phyloP scores from a whole-genome alignment of 2,888 invertebrate genomes.

The Athalia circularis region DNA sequence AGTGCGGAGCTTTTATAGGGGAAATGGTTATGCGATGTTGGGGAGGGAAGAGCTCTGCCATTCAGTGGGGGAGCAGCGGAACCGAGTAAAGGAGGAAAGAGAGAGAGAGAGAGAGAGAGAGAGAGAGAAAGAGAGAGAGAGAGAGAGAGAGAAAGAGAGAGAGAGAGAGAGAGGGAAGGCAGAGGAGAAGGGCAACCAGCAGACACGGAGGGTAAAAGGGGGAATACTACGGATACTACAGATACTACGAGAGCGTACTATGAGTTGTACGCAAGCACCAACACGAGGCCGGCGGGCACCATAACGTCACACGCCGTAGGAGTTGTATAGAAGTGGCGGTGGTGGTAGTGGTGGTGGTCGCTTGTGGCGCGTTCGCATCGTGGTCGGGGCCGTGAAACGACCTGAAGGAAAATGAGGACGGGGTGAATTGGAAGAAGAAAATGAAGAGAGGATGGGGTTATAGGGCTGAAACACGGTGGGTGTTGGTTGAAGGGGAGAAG shows the following conservation, averaged over 20 bases:
- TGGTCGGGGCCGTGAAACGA: neutral
- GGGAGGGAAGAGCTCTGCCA: slow-evolving; percentile 52
- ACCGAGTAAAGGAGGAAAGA: slow-evolving; percentile 42
- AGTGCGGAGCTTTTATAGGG: slow-evolving; percentile 45
- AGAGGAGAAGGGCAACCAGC: slow-evolving; percentile 41
- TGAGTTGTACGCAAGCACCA: slow-evolving; percentile 66
- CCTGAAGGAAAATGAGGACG: neutral
- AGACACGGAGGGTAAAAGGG: slow-evolving; percentile 44
- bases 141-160: slow-evolving; percentile 50
- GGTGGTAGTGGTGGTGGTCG: neutral
- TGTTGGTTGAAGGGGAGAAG: neutral
- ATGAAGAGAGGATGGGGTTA: neutral
- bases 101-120: slow-evolving; percentile 46
- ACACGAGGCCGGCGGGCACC: slow-evolving; percentile 50
- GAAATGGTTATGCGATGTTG: slow-evolving; percentile 36
- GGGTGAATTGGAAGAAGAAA: neutral
- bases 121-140: slow-evolving; percentile 47
- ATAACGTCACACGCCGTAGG: slow-evolving; percentile 42
- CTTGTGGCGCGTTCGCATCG: neutral
- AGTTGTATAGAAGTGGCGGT: neutral
- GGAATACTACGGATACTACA: slow-evolving; percentile 68
- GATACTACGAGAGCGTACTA: slow-evolving; percentile 68
- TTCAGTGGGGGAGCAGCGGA: slow-evolving; percentile 51
- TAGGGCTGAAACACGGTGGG: neutral
- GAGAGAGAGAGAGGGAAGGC: slow-evolving; percentile 43